Conservation (phyloP, 2,888 invertebrate genomes). For the Cantharis nigra region DNA sequence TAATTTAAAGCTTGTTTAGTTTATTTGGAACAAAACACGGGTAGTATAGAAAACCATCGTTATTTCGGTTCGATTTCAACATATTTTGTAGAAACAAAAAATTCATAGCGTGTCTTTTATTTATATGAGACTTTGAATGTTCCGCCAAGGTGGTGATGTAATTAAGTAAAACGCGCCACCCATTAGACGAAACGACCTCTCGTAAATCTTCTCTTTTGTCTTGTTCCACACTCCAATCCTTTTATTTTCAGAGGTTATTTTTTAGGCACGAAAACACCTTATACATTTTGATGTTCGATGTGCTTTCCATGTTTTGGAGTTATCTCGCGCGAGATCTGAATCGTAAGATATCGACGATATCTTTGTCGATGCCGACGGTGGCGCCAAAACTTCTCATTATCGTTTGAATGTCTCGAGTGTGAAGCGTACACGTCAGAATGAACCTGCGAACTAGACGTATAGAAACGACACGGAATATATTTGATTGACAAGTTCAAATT, state of each 20-base stretch:
- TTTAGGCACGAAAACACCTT: slow-evolving; percentile 36
- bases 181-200: slow-evolving; percentile 52
- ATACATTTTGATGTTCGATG: slow-evolving; percentile 48
- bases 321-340: slow-evolving; percentile 56
- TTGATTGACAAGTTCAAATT: neutral
- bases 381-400: slow-evolving; percentile 55
- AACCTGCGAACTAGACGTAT: slow-evolving; percentile 21
- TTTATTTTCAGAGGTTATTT: slow-evolving; percentile 38
- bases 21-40: slow-evolving; percentile 42
- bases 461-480: slow-evolving; percentile 7
- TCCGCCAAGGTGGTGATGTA: slow-evolving; percentile 55
- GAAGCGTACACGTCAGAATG: slow-evolving; percentile 25
- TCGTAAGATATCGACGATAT: slow-evolving; percentile 53
- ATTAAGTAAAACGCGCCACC: slow-evolving; percentile 56
- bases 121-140: slow-evolving; percentile 54
- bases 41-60: slow-evolving; percentile 38
- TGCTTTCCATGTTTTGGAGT: slow-evolving; percentile 51
- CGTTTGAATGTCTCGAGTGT: slow-evolving; percentile 36
- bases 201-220: slow-evolving; percentile 55
- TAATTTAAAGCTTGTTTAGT: slow-evolving; percentile 46
- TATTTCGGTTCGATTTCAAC: slow-evolving; percentile 35
- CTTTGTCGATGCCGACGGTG: slow-evolving; percentile 53
- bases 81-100: slow-evolving; percentile 42
- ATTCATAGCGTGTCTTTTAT: slow-evolving; percentile 52
- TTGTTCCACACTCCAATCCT: slow-evolving; percentile 45